Base-by-base conservation (phyloP, 2,113 vertebrate species). In the Scartelaos histophorus region DNA sequence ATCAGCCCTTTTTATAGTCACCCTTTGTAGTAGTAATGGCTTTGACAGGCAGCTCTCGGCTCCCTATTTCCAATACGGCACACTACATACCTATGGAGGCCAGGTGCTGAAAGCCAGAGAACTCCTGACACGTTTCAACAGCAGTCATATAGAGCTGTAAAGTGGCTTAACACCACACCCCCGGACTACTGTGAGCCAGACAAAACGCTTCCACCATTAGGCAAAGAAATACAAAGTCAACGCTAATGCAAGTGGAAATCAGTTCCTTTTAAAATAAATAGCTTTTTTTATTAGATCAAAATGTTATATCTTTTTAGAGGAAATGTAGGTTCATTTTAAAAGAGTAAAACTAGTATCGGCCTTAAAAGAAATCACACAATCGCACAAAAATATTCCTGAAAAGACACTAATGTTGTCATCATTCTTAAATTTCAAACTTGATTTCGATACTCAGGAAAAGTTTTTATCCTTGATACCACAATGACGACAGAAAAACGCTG, bases 71-170 rank as follows among this genome's bases (percentile, higher is more conserved):
- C 53, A 73, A 78, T 68, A 60, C 67, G 68, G 66, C 68, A 62
- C 34, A 62, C 22, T 62, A 74, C 89, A 90, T 88, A 91, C 89
- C 86, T 78, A 69, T 65, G 71, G 67, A 81, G 74, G 78, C 82
- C 87, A 83, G 85, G 88, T 80, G 90, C 75, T 89, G 88, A 90
- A 89, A 88, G 81, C 66, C 81, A 66, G 81, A 75, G 84, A 80
- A 21, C 73, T 70, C 76, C 71, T 56, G 70, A 77, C 91, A 92
- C 85, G 90, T 87, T 84, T 90, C 73, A 81, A 88, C 89, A 89
- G 62, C 84, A 82, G 71, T 77, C 64, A 70, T 22, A 54, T 10
- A 35, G 29, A 25, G 67, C 69, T 79, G 82, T 86, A 83, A 87
- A 88, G 81, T 29, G 67, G 66, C 51, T 43, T 85, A 82, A 78